These are phyloP conservation scores for Pseudotriccus pelzelni DNA, from an alignment of 2,797 vertebrate genomes.

Conservation along the genomic window DNA sequence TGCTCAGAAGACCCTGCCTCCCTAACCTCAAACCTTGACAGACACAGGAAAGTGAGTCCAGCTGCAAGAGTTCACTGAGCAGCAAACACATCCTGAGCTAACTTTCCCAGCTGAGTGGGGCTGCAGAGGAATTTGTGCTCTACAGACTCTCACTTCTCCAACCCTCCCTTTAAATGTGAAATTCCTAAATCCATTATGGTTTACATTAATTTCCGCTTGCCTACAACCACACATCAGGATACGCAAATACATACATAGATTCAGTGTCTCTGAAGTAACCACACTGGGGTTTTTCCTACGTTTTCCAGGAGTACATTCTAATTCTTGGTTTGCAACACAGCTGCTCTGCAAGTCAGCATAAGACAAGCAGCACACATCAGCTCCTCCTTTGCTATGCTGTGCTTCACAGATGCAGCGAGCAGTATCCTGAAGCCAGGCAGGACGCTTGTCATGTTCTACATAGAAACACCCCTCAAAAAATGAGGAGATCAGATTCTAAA, in stretches of 20 bases:
- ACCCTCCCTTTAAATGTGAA: not conserved
- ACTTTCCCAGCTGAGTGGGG: not conserved
- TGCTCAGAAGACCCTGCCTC: not conserved
- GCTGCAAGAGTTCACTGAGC: not conserved
- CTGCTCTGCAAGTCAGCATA: not conserved
- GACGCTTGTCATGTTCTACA: not conserved
- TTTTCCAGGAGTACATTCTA: not conserved
- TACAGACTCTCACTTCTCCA: not conserved
- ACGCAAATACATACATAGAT: not conserved
- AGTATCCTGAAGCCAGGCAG: not conserved
- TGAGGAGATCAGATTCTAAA: not conserved
- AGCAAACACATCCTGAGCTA: not conserved
- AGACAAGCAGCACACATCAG: rapidly evolving
- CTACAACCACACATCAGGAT: not conserved
- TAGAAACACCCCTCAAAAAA: not conserved
- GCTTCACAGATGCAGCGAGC: not conserved
- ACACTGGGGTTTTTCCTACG: rapidly evolving
- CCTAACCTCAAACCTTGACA: not conserved
- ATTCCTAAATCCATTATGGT: not conserved
- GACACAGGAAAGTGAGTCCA: not conserved
- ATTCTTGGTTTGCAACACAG: not conserved
- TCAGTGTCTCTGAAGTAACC: not conserved
- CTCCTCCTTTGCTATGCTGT: not conserved
- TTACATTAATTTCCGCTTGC: not conserved
- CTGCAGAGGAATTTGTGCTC: not conserved